Evolutionary conservation across 2,797 vertebrate genomes (phyloP).

Genomic region (Sebastes flavidus): DNA sequence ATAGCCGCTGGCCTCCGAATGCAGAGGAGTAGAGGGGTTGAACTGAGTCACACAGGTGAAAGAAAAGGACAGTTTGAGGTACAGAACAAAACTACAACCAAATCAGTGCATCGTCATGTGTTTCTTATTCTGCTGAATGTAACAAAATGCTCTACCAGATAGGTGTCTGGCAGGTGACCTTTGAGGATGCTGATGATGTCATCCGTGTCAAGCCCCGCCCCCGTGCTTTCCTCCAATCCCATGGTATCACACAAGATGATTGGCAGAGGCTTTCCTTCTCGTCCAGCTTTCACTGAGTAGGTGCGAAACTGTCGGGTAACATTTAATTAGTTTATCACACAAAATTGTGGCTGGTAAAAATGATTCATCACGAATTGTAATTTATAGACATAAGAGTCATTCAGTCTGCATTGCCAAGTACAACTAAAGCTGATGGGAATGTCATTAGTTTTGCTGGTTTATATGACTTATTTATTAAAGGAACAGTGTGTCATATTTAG

Average conservation of each 20-base stretch:
- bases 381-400: too few species aligned
- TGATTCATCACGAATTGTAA: too few species aligned
- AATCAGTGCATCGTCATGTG: not conserved
- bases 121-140: not conserved
- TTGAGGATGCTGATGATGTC: slow-evolving; percentile 69
- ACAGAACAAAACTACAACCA: not conserved
- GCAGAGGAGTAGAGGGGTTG: slow-evolving; percentile 55
- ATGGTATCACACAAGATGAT: slow-evolving; percentile 79
- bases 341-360: not conserved
- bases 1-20: slow-evolving; percentile 4
- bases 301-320: slow-evolving; percentile 63
- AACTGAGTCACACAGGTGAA: slow-evolving; percentile 47
- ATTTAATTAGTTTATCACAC: not conserved
- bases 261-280: slow-evolving; percentile 52
- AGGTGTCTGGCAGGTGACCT: slow-evolving; percentile 69
- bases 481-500: too few species aligned
- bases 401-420: too few species aligned
- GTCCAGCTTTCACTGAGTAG: slow-evolving; percentile 64
- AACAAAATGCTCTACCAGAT: slow-evolving; percentile 57
- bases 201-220: slow-evolving; percentile 61
- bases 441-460: too few species aligned
- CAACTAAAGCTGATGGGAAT: too few species aligned
- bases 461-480: too few species aligned
- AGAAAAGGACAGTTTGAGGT: not conserved
- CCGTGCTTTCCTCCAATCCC: slow-evolving; percentile 74